Conservation (phyloP, 2,888 invertebrate species). For the Lysandra coridon region DNA sequence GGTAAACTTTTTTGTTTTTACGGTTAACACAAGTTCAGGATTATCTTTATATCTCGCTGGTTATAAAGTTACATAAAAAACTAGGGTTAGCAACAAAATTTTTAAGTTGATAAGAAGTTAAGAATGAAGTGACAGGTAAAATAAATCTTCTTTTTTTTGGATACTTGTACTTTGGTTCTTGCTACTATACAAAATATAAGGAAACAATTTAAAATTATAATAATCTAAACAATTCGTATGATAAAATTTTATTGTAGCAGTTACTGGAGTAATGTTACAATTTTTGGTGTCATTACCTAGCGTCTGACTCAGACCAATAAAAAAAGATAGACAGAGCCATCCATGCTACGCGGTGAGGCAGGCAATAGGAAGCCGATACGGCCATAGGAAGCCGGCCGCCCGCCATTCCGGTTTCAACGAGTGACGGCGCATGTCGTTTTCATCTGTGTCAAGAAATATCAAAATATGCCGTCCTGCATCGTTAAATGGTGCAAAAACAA, state of each 20-base stretch:
- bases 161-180: not conserved
- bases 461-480: no score
- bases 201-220: conserved; percentile 6
- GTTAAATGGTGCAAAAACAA: no score
- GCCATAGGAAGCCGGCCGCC: no score
- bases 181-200: not conserved
- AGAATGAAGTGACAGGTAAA: not conserved
- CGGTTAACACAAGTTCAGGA: not conserved
- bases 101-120: not conserved
- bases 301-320: no score
- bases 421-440: no score
- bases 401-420: no score
- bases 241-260: not conserved
- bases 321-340: no score
- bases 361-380: no score
- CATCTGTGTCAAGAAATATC: no score
- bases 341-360: no score
- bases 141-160: not conserved
- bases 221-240: not conserved
- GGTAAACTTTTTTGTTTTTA: conserved; percentile 4
- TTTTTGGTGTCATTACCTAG: not conserved
- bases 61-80: no score
- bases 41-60: no score
- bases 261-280: not conserved
- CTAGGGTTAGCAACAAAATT: not conserved